A percentile compares a stretch with the other conserved stretches of the same genome.
Evolutionary conservation across 30 jellyfish, hydroid and myxozoan species (phyloP).

Genomic region (Pseudorhiza aurosa): DNA sequence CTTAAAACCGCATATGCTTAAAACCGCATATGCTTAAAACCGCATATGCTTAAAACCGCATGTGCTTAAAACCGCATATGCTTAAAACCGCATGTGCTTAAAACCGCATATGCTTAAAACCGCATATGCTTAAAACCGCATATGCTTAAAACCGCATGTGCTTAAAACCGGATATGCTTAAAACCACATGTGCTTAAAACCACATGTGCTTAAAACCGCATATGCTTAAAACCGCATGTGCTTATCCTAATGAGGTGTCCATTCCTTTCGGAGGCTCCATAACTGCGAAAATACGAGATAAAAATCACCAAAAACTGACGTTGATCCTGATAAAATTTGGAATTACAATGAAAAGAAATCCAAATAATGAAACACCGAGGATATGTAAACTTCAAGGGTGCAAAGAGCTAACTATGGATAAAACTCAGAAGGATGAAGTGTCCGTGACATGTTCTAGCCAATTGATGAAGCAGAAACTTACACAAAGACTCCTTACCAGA

Average conservation of each 20-base stretch:
- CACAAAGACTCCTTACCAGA: too few relatives aligned
- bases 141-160: background rate
- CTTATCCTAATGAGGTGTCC: background rate
- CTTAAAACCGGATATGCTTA: background rate
- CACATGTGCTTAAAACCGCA: background rate
- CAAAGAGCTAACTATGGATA: background rate
- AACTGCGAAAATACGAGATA: background rate
- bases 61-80: background rate
- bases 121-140: background rate
- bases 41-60: background rate
- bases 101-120: background rate
- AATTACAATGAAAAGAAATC: background rate
- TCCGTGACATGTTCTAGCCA: background rate
- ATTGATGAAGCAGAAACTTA: background rate
- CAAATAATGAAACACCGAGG: background rate
- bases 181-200: background rate
- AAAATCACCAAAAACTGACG: background rate
- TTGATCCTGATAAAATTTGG: background rate
- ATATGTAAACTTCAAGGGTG: background rate
- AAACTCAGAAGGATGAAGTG: background rate
- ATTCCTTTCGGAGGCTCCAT: background rate
- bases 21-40: background rate
- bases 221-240: background rate
- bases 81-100: background rate
- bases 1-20: background rate